Evolutionary conservation across 2,888 invertebrate genomes (phyloP), one percentile per base, ranked within the genome.

Genomic region (Rhimphoctona megacephalus): DNA sequence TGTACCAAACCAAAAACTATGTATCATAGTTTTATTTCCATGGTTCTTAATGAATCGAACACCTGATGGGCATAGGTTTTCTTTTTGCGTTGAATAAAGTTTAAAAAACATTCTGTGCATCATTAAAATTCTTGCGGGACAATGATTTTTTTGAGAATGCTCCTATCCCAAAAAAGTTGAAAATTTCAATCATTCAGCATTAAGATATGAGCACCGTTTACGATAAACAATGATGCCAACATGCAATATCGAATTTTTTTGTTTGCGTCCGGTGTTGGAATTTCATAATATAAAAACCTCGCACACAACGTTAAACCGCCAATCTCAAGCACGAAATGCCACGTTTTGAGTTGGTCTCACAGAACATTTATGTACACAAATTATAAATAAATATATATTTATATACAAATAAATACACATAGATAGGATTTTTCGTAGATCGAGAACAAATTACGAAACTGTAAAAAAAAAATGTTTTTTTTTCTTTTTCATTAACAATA

Each of bases 401-500:
- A 61, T 61, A 61, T 30, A 30, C 5, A 61, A 57, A 30, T 25
- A 43, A 61, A 74, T 8, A n/a, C 14, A 4, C 11, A 33, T 39
- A 25, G 64, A 33, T 25, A 49, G n/a, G 30, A 46, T 64, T 46
- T 30, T 30, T 61, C 43, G 8, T 64, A 17, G 30, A 33, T 76
- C 64, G 30, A 33, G 30, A 2, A 17, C 8, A 2, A 72, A 72
- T 49, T 57, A 72, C 11, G 46, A 33, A 69, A 79, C 2, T 79
- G 69, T 79, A 69, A 7, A 69, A 79, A 22, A 54, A 54, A 52
- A 49, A 17, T 11, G n/a, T 0, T 17, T 54, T 14, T n/a, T 33
- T 11, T 43, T 30, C 19, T 5, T n/a, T 77, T 81, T 77, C 70
- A 46, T 82, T 67, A 80, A 54, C 77, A 77, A 72, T n/a, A 82